Evolutionary conservation across 2,797 vertebrate genomes (phyloP), one percentile per base, ranked within the genome.

Genomic region (Netta rufina): DNA sequence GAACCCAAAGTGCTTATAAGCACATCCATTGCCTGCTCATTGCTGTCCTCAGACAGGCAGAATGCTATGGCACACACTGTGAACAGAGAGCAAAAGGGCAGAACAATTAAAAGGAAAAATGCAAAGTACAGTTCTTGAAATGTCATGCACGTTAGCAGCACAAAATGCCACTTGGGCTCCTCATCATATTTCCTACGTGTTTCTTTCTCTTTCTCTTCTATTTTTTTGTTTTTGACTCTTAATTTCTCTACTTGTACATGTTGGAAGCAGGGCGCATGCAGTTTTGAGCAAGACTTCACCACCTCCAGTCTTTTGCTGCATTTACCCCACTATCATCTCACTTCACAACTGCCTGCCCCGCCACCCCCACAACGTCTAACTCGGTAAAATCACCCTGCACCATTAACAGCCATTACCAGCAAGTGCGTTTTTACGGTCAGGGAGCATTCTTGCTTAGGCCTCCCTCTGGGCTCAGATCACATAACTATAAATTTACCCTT

Each of bases 371-470:
- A 6, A 72, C 53, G 78, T 87, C 95, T 84, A 83, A 86, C 83
- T 96, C 85, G 21, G 65, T 91, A 91, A 97, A 89, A 91, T 94
- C 97, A 96, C 95, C 92, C 14, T 49, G 66, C 92, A 85, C 97
- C 97, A 98, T 98, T 98, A 98, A 96, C 97, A 97, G 97, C 97
- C 97, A 98, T 98, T 98, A 98, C 97, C 81, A 97, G 93, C 96
- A 84, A 96, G 98, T 95, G 74, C 85, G 69, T 98, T 98, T 98
- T 98, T 96, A 98, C 70, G 96, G 97, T 98, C 98, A 98, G 97
- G 97, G 98, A 98, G 98, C 97, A 97, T 98, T 98, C 98, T 89
- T 98, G 97, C 97, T 96, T 96, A 96, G 96, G 95, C 96, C 88
- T 93, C 98, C 97, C 97, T 97, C 94, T 72, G 97, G 97, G 97